phyloP scores from a whole-genome alignment of 2,888 invertebrate genomes.

The Volucella inflata region DNA sequence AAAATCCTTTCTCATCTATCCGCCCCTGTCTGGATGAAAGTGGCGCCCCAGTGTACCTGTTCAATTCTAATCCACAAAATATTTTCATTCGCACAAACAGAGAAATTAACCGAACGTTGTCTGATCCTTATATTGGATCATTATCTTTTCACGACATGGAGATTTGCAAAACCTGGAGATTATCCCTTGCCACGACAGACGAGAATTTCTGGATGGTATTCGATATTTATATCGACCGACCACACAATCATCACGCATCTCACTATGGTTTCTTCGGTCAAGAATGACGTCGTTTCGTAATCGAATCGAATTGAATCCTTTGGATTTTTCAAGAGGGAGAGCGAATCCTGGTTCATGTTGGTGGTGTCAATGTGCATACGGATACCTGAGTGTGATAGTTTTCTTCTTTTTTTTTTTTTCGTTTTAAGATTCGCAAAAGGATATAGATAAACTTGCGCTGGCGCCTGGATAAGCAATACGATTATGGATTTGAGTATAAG shows the following conservation, averaged over 20 bases:
- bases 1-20: conserved; percentile 40
- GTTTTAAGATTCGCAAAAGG: conserved; percentile 28
- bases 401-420: conserved; percentile 12
- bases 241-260: conserved; percentile 38
- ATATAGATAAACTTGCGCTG: conserved; percentile 18
- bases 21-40: conserved; percentile 23
- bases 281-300: conserved; percentile 60
- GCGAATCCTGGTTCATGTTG: conserved; percentile 18
- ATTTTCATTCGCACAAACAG: conserved; percentile 59
- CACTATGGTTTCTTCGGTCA: conserved; percentile 31
- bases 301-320: conserved; percentile 43
- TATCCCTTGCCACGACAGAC: conserved; percentile 53
- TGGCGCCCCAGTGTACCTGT: conserved; percentile 48
- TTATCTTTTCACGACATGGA: conserved; percentile 66
- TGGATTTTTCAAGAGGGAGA: conserved; percentile 25
- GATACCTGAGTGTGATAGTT: conserved; percentile 65
- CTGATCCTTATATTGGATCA: conserved; percentile 72
- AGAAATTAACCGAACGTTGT: conserved; percentile 44
- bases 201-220: conserved; percentile 27
- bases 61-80: conserved; percentile 65
- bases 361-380: conserved; percentile 39
- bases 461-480: conserved; percentile 52
- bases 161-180: conserved; percentile 65
- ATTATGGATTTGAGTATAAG: conserved; percentile 55
- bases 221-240: conserved; percentile 5